Base-by-base conservation (phyloP, 1,140 invertebrate genomes). In the Lasaia peninsularis region DNA sequence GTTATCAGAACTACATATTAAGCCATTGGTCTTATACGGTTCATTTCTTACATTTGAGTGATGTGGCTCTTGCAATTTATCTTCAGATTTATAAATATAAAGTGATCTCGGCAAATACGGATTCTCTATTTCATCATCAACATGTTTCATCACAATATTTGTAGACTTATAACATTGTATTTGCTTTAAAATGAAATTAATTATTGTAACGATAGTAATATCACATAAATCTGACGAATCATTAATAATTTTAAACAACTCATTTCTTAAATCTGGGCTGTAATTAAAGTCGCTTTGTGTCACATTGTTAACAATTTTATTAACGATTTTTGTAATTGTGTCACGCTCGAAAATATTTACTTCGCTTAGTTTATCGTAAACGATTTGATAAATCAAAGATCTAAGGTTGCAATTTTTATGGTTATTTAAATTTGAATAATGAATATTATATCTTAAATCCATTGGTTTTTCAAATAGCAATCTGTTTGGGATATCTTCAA, bases 1-100 rank as follows among this genome's bases (percentile, higher is more conserved):
- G 28, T 59, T 65, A 7, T 51, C 11, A 18, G 58, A 61, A 12
- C 58, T 58, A 52, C 62, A 63, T 64, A 55, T 62, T 58, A 9
- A 20, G 37, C 7, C 31, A 20, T 60, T 63, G 14, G 28, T 60
- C 37, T 62, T 68, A 21, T 28, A n/a, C 44, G 40, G 49, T 10
- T 62, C 63, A 21, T 67, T 65, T n/a, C 63, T 69, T 20, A 63
- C 18, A n/a, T 21, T 56, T 10, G 31, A 18, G 57, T 31, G 32
- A 31, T 6, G 18, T 33, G 31, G 28, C 20, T 33, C 31, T 2
- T 11, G 11, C 18, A 65, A 28, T n/a, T 67, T 35, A 8, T 54
- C 12, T 54, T 63, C 65, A 28, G 65, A 60, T 52, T 57, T 63
- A 37, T 57, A 63, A 14, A 67, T 37, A 11, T 51, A 50, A 18